Percentiles rank a stretch among this genome's conserved stretches.
phyloP scores from a whole-genome alignment of 1,140 invertebrate genomes.

The Galendromus occidentalis region DNA sequence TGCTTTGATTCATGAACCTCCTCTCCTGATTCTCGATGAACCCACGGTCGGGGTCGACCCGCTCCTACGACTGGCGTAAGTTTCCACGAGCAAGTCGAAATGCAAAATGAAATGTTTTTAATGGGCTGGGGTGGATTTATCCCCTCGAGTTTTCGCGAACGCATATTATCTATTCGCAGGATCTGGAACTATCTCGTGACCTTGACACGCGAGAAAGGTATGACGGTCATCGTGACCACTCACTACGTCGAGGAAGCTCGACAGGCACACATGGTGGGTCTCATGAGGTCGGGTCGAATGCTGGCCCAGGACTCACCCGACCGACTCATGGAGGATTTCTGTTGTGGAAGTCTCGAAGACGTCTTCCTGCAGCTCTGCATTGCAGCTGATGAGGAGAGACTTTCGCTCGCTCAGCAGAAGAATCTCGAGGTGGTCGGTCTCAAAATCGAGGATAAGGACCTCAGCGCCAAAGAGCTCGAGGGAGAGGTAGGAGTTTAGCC shows the following conservation, averaged over 20 bases:
- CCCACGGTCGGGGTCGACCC: conserved; percentile 39
- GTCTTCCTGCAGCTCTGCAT: conserved; percentile 14
- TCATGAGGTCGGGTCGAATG: conserved; percentile 28
- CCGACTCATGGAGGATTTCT: conserved; percentile 21
- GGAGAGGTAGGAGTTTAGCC: too few species aligned
- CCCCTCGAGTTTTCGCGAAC: too few species aligned
- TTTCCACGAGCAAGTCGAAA: too few species aligned
- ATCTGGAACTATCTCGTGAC: conserved; percentile 14
- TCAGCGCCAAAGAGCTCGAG: too few species aligned
- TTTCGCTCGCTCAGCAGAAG: too few species aligned
- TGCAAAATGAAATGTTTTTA: too few species aligned
- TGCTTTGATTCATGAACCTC: conserved; percentile 74
- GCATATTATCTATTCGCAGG: too few species aligned
- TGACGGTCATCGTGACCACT: conserved; percentile 29
- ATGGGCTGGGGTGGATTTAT: too few species aligned
- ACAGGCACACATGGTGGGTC: conserved; percentile 26
- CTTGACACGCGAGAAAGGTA: conserved; percentile 10
- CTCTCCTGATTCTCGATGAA: conserved; percentile 86
- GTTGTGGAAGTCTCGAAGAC: conserved; percentile 12
- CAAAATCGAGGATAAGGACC: too few species aligned
- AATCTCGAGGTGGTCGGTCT: background rate
- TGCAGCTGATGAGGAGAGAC: background rate
- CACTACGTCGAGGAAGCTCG: conserved; percentile 31
- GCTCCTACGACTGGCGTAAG: too few species aligned
- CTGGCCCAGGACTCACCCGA: conserved; percentile 26